A percentile compares a stretch with the other conserved stretches of the same genome.
Conservation (phyloP, 2,113 vertebrate species). For the Protomyctophum bolini region DNA sequence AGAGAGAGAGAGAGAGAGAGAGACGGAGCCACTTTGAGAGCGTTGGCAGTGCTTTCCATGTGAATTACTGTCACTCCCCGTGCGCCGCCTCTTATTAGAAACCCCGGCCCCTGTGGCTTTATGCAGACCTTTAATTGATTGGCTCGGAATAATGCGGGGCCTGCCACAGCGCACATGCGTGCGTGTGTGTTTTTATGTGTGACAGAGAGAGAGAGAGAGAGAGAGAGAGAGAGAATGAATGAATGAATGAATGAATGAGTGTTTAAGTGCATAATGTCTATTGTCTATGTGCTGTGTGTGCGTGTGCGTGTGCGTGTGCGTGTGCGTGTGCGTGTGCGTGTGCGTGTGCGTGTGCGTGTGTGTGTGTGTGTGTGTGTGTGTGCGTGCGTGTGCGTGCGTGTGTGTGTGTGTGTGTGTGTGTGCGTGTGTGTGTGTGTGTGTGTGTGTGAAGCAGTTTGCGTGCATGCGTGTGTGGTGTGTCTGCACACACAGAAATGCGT, state of each 20-base stretch:
- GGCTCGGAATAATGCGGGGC: constrained; percentile 29
- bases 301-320: no score
- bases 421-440: background rate
- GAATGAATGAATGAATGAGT: no score
- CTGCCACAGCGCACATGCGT: constrained; percentile 15
- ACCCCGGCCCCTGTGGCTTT: constrained; percentile 47
- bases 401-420: no score
- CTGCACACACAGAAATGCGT: background rate
- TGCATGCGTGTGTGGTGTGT: background rate
- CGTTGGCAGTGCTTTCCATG: constrained; percentile 31
- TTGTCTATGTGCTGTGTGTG: no score
- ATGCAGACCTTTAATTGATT: constrained; percentile 48
- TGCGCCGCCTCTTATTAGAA: constrained; percentile 49
- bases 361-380: background rate
- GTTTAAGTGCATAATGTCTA: no score
- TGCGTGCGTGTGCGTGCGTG: background rate
- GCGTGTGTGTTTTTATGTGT: constrained; percentile 6
- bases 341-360: background rate
- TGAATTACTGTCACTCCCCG: constrained; percentile 53
- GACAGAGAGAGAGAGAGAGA: no score
- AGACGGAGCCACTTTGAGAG: constrained; percentile 11
- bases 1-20: background rate
- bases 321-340: no score
- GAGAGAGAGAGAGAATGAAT: no score
- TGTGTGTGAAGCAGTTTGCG: background rate